A percentile compares a stretch with the other conserved stretches of the same genome.
These are phyloP conservation scores for Esox niger DNA, from an alignment of 2,113 vertebrate species.

Conservation along the genomic window DNA sequence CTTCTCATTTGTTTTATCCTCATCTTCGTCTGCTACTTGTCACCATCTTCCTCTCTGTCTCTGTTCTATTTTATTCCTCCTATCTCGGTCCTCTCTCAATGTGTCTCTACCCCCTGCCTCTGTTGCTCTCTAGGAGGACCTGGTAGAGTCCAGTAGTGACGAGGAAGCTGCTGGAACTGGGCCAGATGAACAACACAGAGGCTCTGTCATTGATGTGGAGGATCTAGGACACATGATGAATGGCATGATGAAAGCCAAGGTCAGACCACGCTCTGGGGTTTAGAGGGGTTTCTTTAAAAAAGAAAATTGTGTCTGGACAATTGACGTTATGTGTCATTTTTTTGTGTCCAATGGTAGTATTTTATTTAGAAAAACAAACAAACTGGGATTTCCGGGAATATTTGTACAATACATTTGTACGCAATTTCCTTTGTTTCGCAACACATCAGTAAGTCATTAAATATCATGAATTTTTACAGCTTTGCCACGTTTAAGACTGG, in stretches of 20 bases:
- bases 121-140: slow-evolving; percentile 60
- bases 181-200: slow-evolving; percentile 41
- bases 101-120: neutral
- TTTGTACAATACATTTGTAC: too few species aligned
- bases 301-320: too few species aligned
- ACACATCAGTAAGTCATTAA: too few species aligned
- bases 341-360: too few species aligned
- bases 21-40: neutral
- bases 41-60: neutral
- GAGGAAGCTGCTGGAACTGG: slow-evolving; percentile 59
- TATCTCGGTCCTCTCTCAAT: neutral
- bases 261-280: slow-evolving; percentile 38
- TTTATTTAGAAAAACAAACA: too few species aligned
- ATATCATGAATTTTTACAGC: too few species aligned
- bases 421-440: too few species aligned
- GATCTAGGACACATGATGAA: slow-evolving; percentile 86
- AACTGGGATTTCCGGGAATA: too few species aligned
- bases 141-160: slow-evolving; percentile 84
- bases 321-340: too few species aligned
- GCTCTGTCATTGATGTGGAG: slow-evolving; percentile 83
- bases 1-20: too few species aligned
- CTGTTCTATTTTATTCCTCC: neutral
- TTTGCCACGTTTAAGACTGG: too few species aligned
- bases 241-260: slow-evolving; percentile 81
- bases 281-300: too few species aligned